These are phyloP conservation scores for Polylopha cassiicola DNA, from an alignment of 2,888 invertebrate species.

Conservation along the genomic window DNA sequence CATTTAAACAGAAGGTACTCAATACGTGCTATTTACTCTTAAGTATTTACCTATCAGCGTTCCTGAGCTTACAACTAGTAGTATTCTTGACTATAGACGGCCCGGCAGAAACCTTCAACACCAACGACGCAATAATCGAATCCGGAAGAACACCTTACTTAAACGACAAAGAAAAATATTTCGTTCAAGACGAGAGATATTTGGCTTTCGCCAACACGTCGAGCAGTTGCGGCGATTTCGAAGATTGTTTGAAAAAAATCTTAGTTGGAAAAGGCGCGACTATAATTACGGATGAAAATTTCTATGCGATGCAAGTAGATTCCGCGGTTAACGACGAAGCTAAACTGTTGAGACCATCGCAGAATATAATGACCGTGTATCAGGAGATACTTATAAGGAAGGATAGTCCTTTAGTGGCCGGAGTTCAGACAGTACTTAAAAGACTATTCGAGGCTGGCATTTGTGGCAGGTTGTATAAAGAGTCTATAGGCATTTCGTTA, in stretches of 20 bases:
- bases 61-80: constrained; percentile 51
- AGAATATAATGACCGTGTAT: constrained; percentile 47
- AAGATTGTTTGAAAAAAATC: constrained; percentile 37
- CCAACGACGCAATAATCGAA: constrained; percentile 42
- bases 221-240: constrained; percentile 37
- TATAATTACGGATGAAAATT: constrained; percentile 38
- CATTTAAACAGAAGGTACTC: constrained; percentile 50
- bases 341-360: constrained; percentile 37
- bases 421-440: constrained; percentile 34
- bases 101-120: constrained; percentile 45
- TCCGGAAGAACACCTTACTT: constrained; percentile 45
- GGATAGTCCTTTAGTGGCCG: constrained; percentile 33
- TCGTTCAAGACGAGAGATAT: constrained; percentile 43
- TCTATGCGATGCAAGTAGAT: constrained; percentile 41
- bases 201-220: constrained; percentile 40
- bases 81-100: constrained; percentile 51
- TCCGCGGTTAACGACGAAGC: constrained; percentile 53
- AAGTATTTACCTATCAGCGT: constrained; percentile 49
- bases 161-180: constrained; percentile 37
- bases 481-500: constrained; percentile 47
- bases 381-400: constrained; percentile 57
- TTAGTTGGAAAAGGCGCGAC: constrained; percentile 45
- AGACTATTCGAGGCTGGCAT: constrained; percentile 60
- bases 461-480: constrained; percentile 40
- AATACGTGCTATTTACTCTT: constrained; percentile 48